Evolutionary conservation across 2,888 invertebrate species (phyloP).

Genomic region (Timema cristinae): DNA sequence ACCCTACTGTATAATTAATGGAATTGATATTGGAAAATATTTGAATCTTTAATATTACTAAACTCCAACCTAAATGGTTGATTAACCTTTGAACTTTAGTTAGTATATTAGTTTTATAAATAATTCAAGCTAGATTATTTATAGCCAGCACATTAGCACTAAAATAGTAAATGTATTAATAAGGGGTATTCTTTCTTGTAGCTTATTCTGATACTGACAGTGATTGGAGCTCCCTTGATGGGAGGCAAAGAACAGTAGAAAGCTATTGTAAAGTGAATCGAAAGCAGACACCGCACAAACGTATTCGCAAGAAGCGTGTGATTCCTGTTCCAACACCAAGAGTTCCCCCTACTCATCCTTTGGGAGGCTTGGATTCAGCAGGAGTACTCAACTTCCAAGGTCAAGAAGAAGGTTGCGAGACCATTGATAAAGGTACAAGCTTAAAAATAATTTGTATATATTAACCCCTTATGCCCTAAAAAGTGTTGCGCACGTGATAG

Average conservation of each 20-base stretch:
- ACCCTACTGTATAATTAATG: too few species aligned
- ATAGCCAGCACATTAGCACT: too few species aligned
- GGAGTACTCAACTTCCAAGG: conserved; percentile 43
- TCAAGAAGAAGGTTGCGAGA: conserved; percentile 44
- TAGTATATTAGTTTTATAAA: too few species aligned
- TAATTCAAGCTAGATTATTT: too few species aligned
- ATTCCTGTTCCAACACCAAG: conserved; percentile 84
- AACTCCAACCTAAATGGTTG: too few species aligned
- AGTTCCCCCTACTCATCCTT: conserved; percentile 55
- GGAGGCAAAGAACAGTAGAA: conserved; percentile 57
- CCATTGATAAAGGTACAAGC: conserved; percentile 43
- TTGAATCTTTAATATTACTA: too few species aligned
- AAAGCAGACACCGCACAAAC: conserved; percentile 65
- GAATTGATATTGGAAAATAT: too few species aligned
- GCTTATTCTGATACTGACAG: conserved; percentile 89
- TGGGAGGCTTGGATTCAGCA: conserved; percentile 39
- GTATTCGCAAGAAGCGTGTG: conserved; percentile 67
- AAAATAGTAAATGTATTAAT: too few species aligned
- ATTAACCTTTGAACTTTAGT: too few species aligned
- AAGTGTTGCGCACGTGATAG: too few species aligned
- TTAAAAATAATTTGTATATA: neutral
- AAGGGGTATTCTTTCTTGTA: conserved; percentile 39
- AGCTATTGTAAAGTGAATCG: conserved; percentile 62
- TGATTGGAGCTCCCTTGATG: conserved; percentile 72
- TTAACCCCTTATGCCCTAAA: too few species aligned